phyloP scores from a whole-genome alignment of 2,113 vertebrate species.

The Sminthopsis crassicaudata region DNA sequence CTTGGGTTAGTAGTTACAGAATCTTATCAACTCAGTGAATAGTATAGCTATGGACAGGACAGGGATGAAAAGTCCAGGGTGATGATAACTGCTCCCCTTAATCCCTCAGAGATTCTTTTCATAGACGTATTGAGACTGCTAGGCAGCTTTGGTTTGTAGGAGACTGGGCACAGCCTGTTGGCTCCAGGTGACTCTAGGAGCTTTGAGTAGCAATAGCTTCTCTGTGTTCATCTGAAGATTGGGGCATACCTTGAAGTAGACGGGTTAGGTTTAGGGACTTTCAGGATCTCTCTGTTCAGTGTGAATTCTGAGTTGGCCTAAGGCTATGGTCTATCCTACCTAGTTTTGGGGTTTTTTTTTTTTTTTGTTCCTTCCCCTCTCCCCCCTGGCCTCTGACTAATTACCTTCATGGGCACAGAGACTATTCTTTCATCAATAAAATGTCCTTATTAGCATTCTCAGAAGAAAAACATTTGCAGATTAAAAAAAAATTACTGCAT shows the following conservation, averaged over 20 bases:
- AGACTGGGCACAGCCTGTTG: not conserved
- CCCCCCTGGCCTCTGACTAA: not conserved
- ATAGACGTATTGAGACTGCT: accelerated
- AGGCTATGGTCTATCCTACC: not conserved
- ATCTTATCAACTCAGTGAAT: too few relatives aligned
- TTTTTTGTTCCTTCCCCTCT: not conserved
- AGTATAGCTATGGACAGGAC: not conserved
- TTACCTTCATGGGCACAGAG: not conserved
- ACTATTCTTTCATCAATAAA: not conserved
- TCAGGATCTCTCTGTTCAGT: not conserved
- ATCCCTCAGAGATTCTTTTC: not conserved
- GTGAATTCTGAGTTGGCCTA: not conserved
- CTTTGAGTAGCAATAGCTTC: too few relatives aligned
- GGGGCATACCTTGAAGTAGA: constrained; percentile 94
- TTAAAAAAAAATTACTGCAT: not conserved
- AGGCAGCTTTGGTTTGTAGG: not conserved
- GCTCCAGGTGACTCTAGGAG: not conserved
- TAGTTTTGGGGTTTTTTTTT: too few relatives aligned
- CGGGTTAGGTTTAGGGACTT: constrained; percentile 77
- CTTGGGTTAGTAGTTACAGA: too few relatives aligned
- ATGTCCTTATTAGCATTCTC: not conserved
- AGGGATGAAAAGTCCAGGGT: not conserved
- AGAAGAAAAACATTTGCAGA: not conserved
- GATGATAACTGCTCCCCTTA: not conserved
- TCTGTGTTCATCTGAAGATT: not conserved